Percentiles rank a stretch among this genome's conserved stretches.
Conservation (phyloP, 2,113 vertebrate genomes). For the Alexandromys fortis region DNA sequence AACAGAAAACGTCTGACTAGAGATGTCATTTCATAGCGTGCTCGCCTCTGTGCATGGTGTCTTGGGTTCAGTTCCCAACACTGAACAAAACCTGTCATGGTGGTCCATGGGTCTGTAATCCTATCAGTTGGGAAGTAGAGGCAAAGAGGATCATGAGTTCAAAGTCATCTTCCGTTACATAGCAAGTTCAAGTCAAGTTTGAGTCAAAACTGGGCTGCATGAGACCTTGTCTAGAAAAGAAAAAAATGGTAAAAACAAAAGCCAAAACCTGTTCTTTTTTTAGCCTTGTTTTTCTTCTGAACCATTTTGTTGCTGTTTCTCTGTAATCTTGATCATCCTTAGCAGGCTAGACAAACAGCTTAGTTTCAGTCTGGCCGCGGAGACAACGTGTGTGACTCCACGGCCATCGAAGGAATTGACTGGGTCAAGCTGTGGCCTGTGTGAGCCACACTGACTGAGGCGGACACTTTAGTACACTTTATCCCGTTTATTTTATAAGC, state of each 20-base stretch:
- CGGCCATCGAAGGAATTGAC: not conserved
- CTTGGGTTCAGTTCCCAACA: not conserved
- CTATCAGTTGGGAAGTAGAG: too few relatives aligned
- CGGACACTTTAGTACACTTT: not conserved
- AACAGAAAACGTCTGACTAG: not conserved
- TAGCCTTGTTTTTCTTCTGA: not conserved
- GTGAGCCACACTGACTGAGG: not conserved
- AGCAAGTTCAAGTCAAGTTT: not conserved
- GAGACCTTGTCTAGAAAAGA: slow-evolving; percentile 13
- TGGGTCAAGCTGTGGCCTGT: not conserved
- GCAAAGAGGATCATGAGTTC: not conserved
- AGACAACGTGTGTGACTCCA: not conserved
- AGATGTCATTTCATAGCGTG: not conserved
- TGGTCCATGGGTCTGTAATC: not conserved
- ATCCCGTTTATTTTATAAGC: not conserved
- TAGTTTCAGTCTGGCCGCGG: not conserved
- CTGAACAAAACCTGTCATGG: not conserved
- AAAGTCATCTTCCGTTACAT: not conserved
- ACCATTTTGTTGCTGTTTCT: not conserved
- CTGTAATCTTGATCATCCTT: not conserved
- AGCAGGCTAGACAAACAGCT: not conserved
- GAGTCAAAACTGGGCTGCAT: not conserved
- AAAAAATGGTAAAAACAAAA: slow-evolving; percentile 6
- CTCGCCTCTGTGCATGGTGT: not conserved
- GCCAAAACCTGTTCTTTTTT: not conserved